phyloP scores from a whole-genome alignment of 64 coral and sea anemone genomes.

The Platygyra sinensis region DNA sequence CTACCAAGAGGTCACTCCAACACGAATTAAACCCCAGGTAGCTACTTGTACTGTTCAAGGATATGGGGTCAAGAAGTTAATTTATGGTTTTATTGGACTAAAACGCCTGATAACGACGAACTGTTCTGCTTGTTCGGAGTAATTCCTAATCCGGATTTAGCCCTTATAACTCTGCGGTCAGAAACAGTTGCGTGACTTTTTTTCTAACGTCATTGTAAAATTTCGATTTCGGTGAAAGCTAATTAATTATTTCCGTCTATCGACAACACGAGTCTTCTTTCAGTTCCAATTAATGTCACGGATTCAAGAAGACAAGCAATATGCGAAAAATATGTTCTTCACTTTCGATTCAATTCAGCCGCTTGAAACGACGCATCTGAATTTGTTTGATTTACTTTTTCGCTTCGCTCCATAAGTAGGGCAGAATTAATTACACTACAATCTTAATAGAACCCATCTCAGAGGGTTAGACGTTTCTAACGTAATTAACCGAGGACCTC shows the following conservation, averaged over 20 bases:
- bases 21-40: neutral
- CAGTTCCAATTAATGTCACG: neutral
- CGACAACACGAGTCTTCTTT: neutral
- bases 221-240: neutral
- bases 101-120: neutral
- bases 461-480: neutral
- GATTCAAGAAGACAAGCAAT: neutral
- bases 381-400: no score
- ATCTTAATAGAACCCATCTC: no score
- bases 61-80: constrained; percentile 19
- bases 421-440: no score
- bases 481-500: neutral
- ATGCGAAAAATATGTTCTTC: neutral
- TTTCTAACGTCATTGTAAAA: neutral
- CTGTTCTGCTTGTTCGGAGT: neutral
- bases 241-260: constrained; percentile 19
- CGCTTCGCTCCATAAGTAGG: no score
- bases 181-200: neutral
- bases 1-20: neutral
- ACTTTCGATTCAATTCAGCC: neutral
- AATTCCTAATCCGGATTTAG: neutral
- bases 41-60: neutral
- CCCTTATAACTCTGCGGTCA: neutral
- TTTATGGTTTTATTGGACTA: neutral
- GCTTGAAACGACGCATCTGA: neutral